Evolutionary conservation across 2,113 vertebrate genomes (phyloP).

Genomic region (Rousettus leschenaultii): DNA sequence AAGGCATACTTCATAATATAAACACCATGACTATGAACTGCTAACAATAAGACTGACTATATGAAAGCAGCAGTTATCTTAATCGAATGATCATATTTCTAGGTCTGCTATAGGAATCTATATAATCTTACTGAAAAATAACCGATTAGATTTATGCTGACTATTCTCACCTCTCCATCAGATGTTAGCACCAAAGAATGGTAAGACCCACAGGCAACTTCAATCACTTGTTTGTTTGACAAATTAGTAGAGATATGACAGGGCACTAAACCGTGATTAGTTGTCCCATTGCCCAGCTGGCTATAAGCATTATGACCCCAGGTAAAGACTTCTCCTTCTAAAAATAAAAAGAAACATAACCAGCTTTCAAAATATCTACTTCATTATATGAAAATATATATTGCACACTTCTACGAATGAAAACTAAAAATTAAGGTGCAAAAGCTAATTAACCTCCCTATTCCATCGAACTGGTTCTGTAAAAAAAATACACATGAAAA

Average conservation of each 20-base stretch:
- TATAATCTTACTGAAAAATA: not conserved
- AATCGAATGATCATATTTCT: not conserved
- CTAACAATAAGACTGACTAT: not conserved
- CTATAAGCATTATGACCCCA: conserved; percentile 99
- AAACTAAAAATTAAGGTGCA: not conserved
- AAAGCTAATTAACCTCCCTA: not conserved
- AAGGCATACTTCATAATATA: not conserved
- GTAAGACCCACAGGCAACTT: conserved; percentile 97
- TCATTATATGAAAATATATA: not conserved
- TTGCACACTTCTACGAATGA: not conserved
- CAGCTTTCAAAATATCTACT: conserved; percentile 29
- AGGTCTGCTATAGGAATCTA: not conserved
- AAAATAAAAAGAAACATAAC: conserved; percentile 57
- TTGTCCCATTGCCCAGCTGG: conserved; percentile 96
- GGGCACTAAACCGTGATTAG: conserved; percentile 91
- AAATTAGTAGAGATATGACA: conserved; percentile 96
- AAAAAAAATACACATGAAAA: not conserved
- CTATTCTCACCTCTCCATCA: conserved; percentile 92
- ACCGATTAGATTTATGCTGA: not conserved
- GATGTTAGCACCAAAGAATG: conserved; percentile 95
- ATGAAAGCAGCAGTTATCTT: not conserved
- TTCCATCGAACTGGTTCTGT: not conserved
- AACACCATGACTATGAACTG: not conserved
- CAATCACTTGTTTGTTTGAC: conserved; percentile 92
- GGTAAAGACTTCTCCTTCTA: conserved; percentile 97